Conservation (phyloP, 2,888 invertebrate species). For the Lamellibrachia columna region DNA sequence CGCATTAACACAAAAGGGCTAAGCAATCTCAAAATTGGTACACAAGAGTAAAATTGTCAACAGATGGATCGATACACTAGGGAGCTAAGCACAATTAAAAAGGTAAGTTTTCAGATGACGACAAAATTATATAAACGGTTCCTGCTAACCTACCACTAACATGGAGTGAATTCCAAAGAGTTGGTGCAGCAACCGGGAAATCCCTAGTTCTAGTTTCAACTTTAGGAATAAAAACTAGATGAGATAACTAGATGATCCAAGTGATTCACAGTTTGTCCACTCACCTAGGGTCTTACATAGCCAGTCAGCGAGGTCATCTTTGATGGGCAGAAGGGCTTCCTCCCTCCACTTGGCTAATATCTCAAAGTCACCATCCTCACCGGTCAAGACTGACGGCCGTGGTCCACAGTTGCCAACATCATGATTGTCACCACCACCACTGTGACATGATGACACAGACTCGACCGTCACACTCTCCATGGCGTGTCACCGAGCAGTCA, state of each 20-base stretch:
- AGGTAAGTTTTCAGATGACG: too few relatives aligned
- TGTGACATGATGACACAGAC: not conserved
- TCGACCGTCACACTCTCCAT: not conserved
- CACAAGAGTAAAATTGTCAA: too few relatives aligned
- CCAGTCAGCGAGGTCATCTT: conserved; percentile 89
- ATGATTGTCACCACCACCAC: not conserved
- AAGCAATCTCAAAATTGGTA: too few relatives aligned
- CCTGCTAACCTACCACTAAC: too few relatives aligned
- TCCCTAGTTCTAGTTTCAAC: too few relatives aligned
- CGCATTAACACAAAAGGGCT: too few relatives aligned
- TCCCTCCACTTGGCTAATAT: conserved; percentile 80
- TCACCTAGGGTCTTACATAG: conserved; percentile 85
- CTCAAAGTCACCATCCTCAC: conserved; percentile 64
- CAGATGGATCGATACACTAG: too few relatives aligned
- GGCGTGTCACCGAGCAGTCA: not conserved
- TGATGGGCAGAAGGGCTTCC: conserved; percentile 81
- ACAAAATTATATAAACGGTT: too few relatives aligned
- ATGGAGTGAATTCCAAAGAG: too few relatives aligned
- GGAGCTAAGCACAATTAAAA: too few relatives aligned
- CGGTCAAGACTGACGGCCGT: not conserved
- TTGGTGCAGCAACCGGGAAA: too few relatives aligned
- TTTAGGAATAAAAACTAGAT: too few relatives aligned
- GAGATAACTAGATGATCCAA: not conserved
- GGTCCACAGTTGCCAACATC: not conserved
- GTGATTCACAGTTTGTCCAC: conserved; percentile 48